Base-by-base conservation (phyloP, 2,797 vertebrate genomes). In the Brachyalestes nurse region DNA sequence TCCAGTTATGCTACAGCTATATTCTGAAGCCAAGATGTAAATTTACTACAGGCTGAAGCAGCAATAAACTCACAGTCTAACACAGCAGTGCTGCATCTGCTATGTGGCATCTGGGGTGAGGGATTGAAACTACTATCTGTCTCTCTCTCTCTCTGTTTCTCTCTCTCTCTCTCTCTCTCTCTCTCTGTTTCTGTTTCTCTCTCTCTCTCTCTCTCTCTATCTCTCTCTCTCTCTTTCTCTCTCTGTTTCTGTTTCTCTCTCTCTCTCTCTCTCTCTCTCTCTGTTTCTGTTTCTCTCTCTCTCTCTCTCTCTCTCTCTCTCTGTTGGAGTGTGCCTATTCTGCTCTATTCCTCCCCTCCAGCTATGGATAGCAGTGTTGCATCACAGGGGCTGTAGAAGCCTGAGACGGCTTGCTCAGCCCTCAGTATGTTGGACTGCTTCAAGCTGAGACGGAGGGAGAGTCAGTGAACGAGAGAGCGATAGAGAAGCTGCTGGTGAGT, bases 351-450 rank as follows among this genome's bases (percentile, higher is more conserved):
- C 88, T 91, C 83, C 89, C 93, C 90, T 79, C n/a, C 73, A 89
- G 93, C 90, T 89, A 91, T 88, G 92, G 90, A 88, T 92, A 84
- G 89, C 88, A 74, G 81, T 79, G 80, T 93, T 94, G 90, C 87
- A 71, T 93, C 91, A 93, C 38, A 86, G 86, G 85, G 23, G 69
- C 25, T 73, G 75, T 78, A 72, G 79, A 82, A 78, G 66, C 16
- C 80, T 79, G 86, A 88, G 84, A 88, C 86, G 14, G 72, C 85
- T 81, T 72, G 42, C 78, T 86, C 79, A 0, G 81, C 78, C 71
- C 82, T 86, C 81, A 2, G 80, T 78, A 79, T 87, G 90, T 88
- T 91, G 91, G 90, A 86, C 87, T 86, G 83, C 86, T 75, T 81
- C 81, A 78, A 86, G 85, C 78, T 73, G 84, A 89, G 67, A 55